These are phyloP conservation scores for Holotrichia oblita DNA, from an alignment of 1,140 invertebrate species.

Conservation along the genomic window DNA sequence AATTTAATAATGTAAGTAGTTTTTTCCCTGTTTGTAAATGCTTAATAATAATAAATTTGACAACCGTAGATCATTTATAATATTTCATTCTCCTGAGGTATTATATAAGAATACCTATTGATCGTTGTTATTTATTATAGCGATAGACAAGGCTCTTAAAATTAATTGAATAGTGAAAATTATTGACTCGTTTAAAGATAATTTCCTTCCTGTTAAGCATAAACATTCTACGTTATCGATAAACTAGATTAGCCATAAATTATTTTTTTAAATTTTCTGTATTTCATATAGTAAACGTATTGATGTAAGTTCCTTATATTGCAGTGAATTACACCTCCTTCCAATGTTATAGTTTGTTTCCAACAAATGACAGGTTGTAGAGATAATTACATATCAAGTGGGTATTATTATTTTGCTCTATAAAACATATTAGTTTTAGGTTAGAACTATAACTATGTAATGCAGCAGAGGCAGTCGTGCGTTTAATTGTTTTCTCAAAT, in stretches of 20 bases:
- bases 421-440: neutral
- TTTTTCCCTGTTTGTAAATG: neutral
- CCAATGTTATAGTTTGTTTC: neutral
- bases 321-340: neutral
- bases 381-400: neutral
- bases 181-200: neutral
- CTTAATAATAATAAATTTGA: neutral
- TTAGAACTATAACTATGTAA: neutral
- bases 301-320: neutral
- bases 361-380: neutral
- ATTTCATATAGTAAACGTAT: neutral
- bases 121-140: neutral
- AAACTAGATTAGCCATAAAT: constrained; percentile 5
- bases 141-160: neutral
- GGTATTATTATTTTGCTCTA: neutral
- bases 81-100: too few relatives aligned
- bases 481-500: neutral
- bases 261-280: neutral
- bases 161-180: constrained; percentile 2
- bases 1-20: neutral
- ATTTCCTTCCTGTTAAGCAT: neutral
- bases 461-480: neutral
- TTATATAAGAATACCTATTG: neutral
- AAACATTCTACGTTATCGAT: neutral
- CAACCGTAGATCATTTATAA: too few relatives aligned